Base-by-base conservation (phyloP, 2,797 vertebrate genomes). In the Myotis findleyi region DNA sequence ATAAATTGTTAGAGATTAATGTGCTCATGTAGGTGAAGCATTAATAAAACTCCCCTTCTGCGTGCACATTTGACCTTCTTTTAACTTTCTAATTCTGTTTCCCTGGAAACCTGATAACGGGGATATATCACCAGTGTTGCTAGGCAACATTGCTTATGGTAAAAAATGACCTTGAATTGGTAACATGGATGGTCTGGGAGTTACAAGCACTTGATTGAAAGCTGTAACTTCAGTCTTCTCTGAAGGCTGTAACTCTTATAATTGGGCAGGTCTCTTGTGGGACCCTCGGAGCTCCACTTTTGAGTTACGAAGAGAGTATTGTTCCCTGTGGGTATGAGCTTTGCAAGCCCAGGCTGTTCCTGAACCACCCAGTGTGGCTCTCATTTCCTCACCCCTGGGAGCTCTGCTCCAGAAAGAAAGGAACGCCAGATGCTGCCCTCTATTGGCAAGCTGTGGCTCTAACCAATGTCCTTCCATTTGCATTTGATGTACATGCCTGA, bases 11-110 rank as follows among this genome's bases (percentile, higher is more conserved):
- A 7, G 41, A 53, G 18, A 20, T 68, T 83, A 33, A 25, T 14
- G 13, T 53, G 27, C 82, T 82, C 17, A 27, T 72, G 5, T 88
- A 79, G 49, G 18, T 25, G 25, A 69, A 90, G 44, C 3, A 2
- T 57, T 73, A 64, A 57, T 13, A 47, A 69, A 64, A 51, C 66
- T 59, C 11, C 27, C 18, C 30, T 88, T 77, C 33, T 33, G 14
- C 21, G 20, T 5, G 4, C 10, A 5, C 17, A 83, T 87, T 72
- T 93, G 36, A 38, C 38, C 6, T 55, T 49, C 38, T 23, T 87
- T 92, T 62, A 72, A 76, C 27, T 88, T 91, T 89, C 11, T 33
- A 69, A 69, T 91, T 87, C 49, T 91, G n/a, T 81, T 68, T 20
- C 25, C 33, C 13, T 9, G 30, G 87, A 86, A 87, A 84, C 27